Evolutionary conservation across 2,888 invertebrate genomes (phyloP).

Genomic region (Eristalinus sepulchralis): DNA sequence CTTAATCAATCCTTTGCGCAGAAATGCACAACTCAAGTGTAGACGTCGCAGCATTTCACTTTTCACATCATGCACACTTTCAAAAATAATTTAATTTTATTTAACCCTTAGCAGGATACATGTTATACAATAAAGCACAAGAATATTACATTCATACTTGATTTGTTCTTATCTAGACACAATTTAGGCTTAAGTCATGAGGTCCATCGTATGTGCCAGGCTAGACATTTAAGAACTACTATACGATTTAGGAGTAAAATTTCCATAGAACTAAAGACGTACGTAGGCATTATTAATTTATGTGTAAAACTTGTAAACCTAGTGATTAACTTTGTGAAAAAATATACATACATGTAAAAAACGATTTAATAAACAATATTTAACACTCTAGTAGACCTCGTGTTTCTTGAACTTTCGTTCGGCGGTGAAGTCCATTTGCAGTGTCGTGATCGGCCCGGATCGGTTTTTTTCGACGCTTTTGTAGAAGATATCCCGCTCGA

Average conservation of each 20-base stretch:
- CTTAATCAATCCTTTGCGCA: conserved; percentile 78
- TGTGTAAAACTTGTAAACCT: conserved; percentile 1
- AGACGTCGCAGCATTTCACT: conserved; percentile 16
- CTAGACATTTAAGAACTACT: conserved; percentile 2
- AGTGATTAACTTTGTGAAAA: conserved; percentile 29
- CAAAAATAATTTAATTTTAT: conserved; percentile 50
- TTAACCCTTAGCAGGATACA: conserved; percentile 46
- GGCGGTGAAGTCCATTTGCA: neutral
- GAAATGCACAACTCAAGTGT: conserved; percentile 77
- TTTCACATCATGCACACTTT: conserved; percentile 5
- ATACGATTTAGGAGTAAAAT: conserved; percentile 27
- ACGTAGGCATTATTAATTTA: conserved; percentile 15
- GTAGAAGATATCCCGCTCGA: neutral
- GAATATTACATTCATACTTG: neutral
- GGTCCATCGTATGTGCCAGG: conserved; percentile 8
- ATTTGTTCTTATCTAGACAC: neutral
- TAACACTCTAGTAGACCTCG: neutral
- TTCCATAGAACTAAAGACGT: conserved; percentile 61
- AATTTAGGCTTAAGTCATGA: conserved; percentile 4
- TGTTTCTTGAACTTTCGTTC: neutral
- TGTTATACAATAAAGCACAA: conserved; percentile 43
- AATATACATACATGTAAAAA: conserved; percentile 8
- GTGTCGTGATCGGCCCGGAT: neutral
- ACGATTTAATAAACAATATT: neutral
- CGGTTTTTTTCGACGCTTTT: neutral